A percentile compares a stretch with the other conserved stretches of the same genome.
Evolutionary conservation across 2,113 vertebrate genomes (phyloP).

Genomic region (Silurus glanis): DNA sequence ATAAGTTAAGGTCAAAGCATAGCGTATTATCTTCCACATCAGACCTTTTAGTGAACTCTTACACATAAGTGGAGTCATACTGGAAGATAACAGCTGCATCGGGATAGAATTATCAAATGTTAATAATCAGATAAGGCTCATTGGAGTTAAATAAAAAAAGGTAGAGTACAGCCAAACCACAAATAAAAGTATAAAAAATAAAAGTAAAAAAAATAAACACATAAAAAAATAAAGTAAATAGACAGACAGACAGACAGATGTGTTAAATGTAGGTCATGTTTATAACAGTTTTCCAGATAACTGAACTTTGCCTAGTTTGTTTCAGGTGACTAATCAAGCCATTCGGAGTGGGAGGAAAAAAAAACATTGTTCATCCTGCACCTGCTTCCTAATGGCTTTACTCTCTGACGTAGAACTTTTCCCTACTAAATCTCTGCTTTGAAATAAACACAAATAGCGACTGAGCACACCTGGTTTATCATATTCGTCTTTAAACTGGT

Average conservation of each 20-base stretch:
- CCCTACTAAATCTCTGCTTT: neutral
- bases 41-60: neutral
- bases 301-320: slow-evolving; percentile 10
- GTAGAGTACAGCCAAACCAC: neutral
- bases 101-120: neutral
- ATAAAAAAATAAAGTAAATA: no score
- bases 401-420: neutral
- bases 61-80: neutral
- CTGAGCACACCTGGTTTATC: neutral
- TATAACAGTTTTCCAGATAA: slow-evolving; percentile 6
- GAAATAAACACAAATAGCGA: neutral
- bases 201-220: no score
- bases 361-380: slow-evolving; percentile 23
- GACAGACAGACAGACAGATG: no score
- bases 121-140: no score
- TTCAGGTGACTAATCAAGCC: slow-evolving; percentile 26
- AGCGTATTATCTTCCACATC: neutral
- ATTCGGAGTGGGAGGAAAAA: slow-evolving; percentile 5
- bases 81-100: neutral
- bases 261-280: slow-evolving; percentile 10
- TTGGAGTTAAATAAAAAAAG: neutral
- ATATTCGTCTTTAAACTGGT: neutral
- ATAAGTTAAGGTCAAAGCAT: neutral
- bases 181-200: no score
- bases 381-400: neutral